These are phyloP conservation scores for Aramus guarauna DNA, from an alignment of 2,113 vertebrate species.

Conservation along the genomic window DNA sequence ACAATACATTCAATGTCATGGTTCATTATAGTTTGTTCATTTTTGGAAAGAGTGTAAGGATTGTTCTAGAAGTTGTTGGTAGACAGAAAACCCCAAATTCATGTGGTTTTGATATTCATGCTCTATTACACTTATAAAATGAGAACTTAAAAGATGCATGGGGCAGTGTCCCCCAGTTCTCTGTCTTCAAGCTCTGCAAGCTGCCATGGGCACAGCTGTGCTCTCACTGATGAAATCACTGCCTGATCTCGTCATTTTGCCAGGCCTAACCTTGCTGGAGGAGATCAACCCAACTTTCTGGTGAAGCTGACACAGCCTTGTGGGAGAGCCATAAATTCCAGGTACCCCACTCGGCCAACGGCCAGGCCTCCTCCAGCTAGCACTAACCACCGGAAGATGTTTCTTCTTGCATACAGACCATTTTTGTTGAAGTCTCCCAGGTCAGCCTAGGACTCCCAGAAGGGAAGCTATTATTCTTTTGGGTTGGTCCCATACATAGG, in stretches of 20 bases:
- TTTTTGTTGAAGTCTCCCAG: neutral
- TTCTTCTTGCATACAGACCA: neutral
- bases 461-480: neutral
- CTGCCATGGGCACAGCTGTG: neutral
- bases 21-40: neutral
- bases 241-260: neutral
- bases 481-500: neutral
- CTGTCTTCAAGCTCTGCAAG: neutral
- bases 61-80: neutral
- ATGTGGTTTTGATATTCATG: neutral
- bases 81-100: neutral
- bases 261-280: neutral
- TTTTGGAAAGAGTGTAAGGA: neutral
- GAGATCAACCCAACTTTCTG: neutral
- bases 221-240: neutral
- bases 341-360: neutral
- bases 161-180: neutral
- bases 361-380: neutral
- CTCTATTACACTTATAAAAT: neutral
- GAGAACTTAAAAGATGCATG: neutral
- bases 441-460: neutral
- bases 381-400: rapidly evolving
- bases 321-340: neutral
- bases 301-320: neutral
- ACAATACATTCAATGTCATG: neutral